These are phyloP conservation scores for Dynastes tityus DNA, from an alignment of 2,888 invertebrate species.

Conservation along the genomic window DNA sequence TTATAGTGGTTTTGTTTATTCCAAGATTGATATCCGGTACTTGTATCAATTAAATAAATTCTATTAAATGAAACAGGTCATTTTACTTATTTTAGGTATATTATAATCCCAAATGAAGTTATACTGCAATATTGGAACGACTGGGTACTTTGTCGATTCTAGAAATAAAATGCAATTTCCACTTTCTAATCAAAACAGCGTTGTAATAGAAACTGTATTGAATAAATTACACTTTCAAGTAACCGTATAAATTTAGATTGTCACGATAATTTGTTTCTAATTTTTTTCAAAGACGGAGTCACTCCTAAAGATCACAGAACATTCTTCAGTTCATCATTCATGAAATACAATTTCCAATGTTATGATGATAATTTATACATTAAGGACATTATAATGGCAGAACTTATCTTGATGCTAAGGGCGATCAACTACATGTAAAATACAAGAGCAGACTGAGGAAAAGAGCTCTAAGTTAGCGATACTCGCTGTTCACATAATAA, in stretches of 20 bases:
- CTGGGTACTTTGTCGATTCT: too few species aligned
- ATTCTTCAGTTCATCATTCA: slow-evolving; percentile 21
- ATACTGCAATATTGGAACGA: too few species aligned
- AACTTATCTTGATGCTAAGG: slow-evolving; percentile 33
- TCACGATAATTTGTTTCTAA: not conserved
- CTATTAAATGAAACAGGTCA: too few species aligned
- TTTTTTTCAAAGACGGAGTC: slow-evolving; percentile 13
- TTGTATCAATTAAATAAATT: too few species aligned
- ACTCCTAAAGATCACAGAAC: slow-evolving; percentile 14
- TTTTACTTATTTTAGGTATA: too few species aligned
- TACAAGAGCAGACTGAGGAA: slow-evolving; percentile 13
- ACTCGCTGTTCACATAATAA: slow-evolving; percentile 28
- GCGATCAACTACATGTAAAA: slow-evolving; percentile 8
- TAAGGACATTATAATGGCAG: not conserved
- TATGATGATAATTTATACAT: slow-evolving; percentile 21
- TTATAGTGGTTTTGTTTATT: too few species aligned
- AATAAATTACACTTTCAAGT: slow-evolving; percentile 11
- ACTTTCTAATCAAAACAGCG: not conserved
- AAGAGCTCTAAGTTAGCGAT: slow-evolving; percentile 15
- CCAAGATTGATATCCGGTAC: too few species aligned
- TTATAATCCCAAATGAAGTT: too few species aligned
- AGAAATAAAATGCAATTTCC: too few species aligned
- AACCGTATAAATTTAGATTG: not conserved
- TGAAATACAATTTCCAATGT: slow-evolving; percentile 31
- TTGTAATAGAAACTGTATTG: not conserved